These are phyloP conservation scores for Calliphora vicina DNA, from an alignment of 1,140 invertebrate species.

Conservation along the genomic window DNA sequence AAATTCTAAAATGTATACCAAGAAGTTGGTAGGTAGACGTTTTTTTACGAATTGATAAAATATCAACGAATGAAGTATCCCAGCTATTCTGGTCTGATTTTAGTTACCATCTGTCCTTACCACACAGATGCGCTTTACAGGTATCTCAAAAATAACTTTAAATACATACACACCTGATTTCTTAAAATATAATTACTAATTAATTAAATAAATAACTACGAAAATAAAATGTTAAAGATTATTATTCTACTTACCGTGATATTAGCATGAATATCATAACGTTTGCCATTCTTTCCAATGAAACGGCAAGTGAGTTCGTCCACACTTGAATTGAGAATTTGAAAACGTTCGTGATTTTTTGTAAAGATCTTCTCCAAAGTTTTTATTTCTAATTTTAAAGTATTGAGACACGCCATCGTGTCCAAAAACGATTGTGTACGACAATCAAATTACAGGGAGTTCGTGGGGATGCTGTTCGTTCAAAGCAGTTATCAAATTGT, in stretches of 20 bases:
- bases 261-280: slow-evolving; percentile 97
- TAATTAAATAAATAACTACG: too few species aligned
- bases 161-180: too few species aligned
- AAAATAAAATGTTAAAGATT: slow-evolving; percentile 44
- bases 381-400: slow-evolving; percentile 97
- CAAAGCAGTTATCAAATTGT: slow-evolving; percentile 36
- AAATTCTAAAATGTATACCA: too few species aligned
- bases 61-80: too few species aligned
- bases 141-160: too few species aligned
- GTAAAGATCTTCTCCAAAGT: slow-evolving; percentile 94
- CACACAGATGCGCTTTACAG: too few species aligned
- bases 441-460: neutral
- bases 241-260: slow-evolving; percentile 98
- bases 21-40: too few species aligned
- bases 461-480: neutral
- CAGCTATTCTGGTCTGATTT: too few species aligned
- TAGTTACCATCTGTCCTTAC: too few species aligned
- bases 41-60: too few species aligned
- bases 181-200: too few species aligned
- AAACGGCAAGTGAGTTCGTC: slow-evolving; percentile 98
- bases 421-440: neutral
- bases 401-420: slow-evolving; percentile 95
- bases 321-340: slow-evolving; percentile 95
- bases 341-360: slow-evolving; percentile 95
- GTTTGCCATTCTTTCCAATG: slow-evolving; percentile 91